Conservation (phyloP, 2,113 vertebrate species). For the Brachirus orientalis region DNA sequence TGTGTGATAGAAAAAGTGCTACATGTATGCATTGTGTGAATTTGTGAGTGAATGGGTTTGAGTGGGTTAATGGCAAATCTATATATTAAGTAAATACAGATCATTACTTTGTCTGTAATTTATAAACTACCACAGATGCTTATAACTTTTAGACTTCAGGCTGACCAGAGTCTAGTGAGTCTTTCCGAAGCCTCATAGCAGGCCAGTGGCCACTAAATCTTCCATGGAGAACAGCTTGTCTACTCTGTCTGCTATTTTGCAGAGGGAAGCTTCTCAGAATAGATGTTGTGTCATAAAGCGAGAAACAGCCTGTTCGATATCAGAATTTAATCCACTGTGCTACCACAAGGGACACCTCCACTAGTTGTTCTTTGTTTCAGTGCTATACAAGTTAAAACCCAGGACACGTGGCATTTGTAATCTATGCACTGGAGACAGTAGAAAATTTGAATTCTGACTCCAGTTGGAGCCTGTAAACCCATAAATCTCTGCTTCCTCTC, state of each 20-base stretch:
- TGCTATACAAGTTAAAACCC: neutral
- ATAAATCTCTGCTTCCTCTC: conserved; percentile 44
- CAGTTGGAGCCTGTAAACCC: conserved; percentile 30
- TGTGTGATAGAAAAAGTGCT: too few species aligned
- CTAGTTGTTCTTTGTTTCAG: conserved; percentile 17
- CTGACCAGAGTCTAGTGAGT: too few species aligned
- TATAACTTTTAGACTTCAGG: too few species aligned
- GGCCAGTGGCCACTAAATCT: neutral
- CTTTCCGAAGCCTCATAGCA: neutral
- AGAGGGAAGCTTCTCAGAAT: neutral
- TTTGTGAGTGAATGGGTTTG: too few species aligned
- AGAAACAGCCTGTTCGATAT: neutral
- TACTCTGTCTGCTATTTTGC: neutral
- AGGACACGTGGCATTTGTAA: conserved; percentile 8
- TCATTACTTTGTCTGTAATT: too few species aligned
- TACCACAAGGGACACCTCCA: neutral
- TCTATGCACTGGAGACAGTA: neutral
- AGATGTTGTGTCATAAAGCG: neutral
- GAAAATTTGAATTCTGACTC: conserved; percentile 38
- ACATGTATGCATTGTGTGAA: too few species aligned
- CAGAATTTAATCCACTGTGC: conserved; percentile 15
- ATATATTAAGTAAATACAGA: too few species aligned
- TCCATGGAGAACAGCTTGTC: neutral
- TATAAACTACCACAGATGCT: too few species aligned
- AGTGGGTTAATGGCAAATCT: too few species aligned